Percentiles rank a stretch among this genome's conserved stretches.
phyloP scores from a whole-genome alignment of 1,140 invertebrate genomes.

The Xylocopa sonorina region DNA sequence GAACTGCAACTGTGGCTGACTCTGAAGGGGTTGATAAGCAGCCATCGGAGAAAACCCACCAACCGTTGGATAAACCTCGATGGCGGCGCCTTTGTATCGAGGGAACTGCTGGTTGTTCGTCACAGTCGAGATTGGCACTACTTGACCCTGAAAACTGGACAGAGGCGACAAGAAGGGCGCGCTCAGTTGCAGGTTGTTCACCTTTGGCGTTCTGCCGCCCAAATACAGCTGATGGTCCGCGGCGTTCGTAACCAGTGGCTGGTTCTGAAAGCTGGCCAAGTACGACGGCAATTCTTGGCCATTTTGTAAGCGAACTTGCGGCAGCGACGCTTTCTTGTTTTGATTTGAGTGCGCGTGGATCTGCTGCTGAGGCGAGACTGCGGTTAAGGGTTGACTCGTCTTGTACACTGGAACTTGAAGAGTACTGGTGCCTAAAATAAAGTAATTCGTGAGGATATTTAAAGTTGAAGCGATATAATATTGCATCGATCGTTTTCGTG shows the following conservation, averaged over 20 bases:
- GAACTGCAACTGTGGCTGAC: conserved; percentile 77
- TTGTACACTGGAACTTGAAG: conserved; percentile 43
- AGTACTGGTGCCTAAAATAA: neutral
- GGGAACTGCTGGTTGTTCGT: conserved; percentile 65
- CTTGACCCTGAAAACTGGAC: conserved; percentile 63
- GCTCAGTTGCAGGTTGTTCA: conserved; percentile 33
- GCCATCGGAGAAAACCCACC: conserved; percentile 32
- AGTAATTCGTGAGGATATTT: neutral
- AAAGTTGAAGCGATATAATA: no score
- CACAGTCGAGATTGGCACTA: conserved; percentile 62
- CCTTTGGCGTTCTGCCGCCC: conserved; percentile 33
- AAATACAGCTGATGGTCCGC: conserved; percentile 57
- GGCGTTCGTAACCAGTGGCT: conserved; percentile 64
- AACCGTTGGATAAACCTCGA: conserved; percentile 40
- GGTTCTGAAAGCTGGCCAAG: conserved; percentile 53
- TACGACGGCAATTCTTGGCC: conserved; percentile 46
- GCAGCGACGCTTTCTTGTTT: conserved; percentile 41
- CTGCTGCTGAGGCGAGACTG: neutral
- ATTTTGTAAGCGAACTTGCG: conserved; percentile 62
- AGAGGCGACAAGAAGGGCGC: conserved; percentile 50
- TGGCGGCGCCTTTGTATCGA: conserved; percentile 63
- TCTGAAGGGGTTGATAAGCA: conserved; percentile 68
- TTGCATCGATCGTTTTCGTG: no score
- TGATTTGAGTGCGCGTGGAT: conserved; percentile 3
- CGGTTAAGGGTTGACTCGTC: neutral